Base-by-base conservation (phyloP, 2,888 invertebrate species). In the Mesorhabditis sp. region DNA sequence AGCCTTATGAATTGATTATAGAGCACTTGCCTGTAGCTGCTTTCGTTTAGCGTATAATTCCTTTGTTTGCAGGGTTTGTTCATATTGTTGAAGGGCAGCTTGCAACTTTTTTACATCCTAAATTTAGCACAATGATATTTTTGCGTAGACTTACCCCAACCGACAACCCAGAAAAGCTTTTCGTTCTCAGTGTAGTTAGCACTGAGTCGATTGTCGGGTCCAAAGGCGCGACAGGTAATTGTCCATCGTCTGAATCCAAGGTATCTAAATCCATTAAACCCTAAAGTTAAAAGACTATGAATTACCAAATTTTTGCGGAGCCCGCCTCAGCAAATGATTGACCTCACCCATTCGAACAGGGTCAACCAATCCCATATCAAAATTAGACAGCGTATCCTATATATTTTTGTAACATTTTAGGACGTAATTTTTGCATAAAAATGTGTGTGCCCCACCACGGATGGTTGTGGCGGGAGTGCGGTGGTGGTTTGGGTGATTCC, bases 51-150 rank as follows among this genome's bases (percentile, higher is more conserved):
- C 65, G 15, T 77, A 67, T 45, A 79, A 71, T 58, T 79, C 79
- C 65, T 79, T 79, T 5, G 79, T 79, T 72, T 79, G 77, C 2
- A 79, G 67, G 4, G 74, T 76, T 58, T 77, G 75, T 63, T 79
- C 79, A 43, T 77, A 79, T 7, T 73, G 74, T 68, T 76, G 75
- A 6, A 79, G 72, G 13, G 76, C 75, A 41, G 75, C 74, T 67
- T 79, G 77, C 15, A 79, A 71, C 0, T 74, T 67, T 65, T 74
- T 76, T 45, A 79, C 74, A 44, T 79, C 79, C 74, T 79, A 64
- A 64, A 3, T 45, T 4, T 28, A 45, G 43, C 28, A 4, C 6
- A 7, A 73, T 68, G 2, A n/a, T 13, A 45, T 10, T 64, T n/a
- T 58, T 13, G 58, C 3, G n/a, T 58, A 13, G 3, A 10, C 13